phyloP scores from a whole-genome alignment of 2,797 vertebrate species.

The Pipistrellus kuhlii region DNA sequence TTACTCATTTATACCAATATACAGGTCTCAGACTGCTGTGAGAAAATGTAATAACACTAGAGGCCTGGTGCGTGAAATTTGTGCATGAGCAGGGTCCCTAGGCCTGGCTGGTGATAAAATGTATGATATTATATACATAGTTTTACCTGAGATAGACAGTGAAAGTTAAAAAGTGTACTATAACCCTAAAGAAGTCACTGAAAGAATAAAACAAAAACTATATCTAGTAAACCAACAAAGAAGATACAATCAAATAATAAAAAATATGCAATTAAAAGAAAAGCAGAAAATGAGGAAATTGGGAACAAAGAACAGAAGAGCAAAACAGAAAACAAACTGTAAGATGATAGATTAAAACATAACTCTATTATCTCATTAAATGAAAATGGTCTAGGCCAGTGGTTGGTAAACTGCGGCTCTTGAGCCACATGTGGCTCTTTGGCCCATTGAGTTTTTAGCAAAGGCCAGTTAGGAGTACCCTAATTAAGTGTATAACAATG shows the following conservation, averaged over 20 bases:
- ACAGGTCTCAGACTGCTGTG: too few species aligned
- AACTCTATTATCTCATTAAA: slow-evolving; percentile 32
- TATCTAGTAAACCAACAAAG: background rate
- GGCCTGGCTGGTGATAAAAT: background rate
- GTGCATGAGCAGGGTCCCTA: too few species aligned
- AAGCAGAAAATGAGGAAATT: background rate
- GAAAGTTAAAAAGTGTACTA: background rate
- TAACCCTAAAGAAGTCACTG: background rate
- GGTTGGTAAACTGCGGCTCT: too few species aligned
- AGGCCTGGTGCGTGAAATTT: too few species aligned
- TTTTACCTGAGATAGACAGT: background rate
- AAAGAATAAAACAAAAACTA: background rate
- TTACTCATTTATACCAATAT: too few species aligned
- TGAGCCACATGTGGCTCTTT: too few species aligned
- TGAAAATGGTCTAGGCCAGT: background rate
- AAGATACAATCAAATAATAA: background rate
- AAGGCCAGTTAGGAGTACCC: too few species aligned
- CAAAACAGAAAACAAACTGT: slow-evolving; percentile 11
- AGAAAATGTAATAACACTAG: too few species aligned
- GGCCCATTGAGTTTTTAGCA: too few species aligned
- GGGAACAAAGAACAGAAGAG: background rate
- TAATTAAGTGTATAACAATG: too few species aligned
- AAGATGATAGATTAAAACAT: background rate
- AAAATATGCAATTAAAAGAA: background rate
- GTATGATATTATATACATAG: background rate